Evolutionary conservation across 2,113 vertebrate species (phyloP), one percentile per base, ranked within the genome.

Genomic region (Lasiurus borealis): DNA sequence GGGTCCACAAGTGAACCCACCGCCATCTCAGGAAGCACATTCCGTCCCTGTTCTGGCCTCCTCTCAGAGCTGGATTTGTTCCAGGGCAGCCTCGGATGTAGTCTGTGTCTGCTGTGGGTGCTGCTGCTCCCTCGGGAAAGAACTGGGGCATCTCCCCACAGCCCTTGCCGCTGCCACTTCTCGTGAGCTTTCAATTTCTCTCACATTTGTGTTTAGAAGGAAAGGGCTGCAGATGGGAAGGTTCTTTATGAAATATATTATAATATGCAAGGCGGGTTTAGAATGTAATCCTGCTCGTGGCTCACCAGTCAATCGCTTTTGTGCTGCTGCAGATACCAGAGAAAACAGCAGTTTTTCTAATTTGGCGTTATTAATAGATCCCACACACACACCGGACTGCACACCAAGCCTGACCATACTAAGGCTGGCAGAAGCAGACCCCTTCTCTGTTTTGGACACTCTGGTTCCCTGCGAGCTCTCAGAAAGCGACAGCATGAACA

Each of bases 401-500:
- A 57, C 31, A 71, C 64, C 69, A 5, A 75, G 69, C 71, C 72
- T 66, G 81, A 1, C 88, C 50, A 0, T 14, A 0, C 16, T 5
- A 36, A 44, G 73, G 54, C 23, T 46, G 57, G 85, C 1, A 11
- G 71, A 36, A 23, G 50, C 48, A 25, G 19, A 27, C 12, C 27
- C 15, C 0, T 13, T 18, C 15, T 72, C 73, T 64, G 40, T 36
- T 72, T 50, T 0, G 76, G 48, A 68, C 75, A 11, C 10, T 16
- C 31, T 31, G 3, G 31, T 57, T 83, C 85, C 85, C 88, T 23
- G 66, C 2, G 4, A 48, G 87, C 71, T 89, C 90, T 16, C 18
- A 2, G 80, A 89, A 62, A 62, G 76, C 84, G 80, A 91, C 92
- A 69, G 86, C 89, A 95, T 93, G 93, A 91, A 95, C 97, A 97